phyloP scores from a whole-genome alignment of 2,113 vertebrate genomes.

The Otolemur garnettii region DNA sequence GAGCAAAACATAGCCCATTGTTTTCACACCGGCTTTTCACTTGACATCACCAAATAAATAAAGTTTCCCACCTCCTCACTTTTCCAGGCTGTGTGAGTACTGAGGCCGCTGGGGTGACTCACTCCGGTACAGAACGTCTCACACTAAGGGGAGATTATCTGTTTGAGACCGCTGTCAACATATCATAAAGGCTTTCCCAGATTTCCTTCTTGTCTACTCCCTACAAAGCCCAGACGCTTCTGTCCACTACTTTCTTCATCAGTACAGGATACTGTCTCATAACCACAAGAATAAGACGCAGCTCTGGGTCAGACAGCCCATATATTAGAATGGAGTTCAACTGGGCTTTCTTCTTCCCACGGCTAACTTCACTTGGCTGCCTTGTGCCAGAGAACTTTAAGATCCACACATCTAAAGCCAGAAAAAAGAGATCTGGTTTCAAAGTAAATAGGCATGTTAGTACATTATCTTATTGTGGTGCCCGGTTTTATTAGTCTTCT shows the following conservation, averaged over 20 bases:
- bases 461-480: conserved; percentile 44
- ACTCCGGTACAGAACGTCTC: neutral
- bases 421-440: conserved; percentile 54
- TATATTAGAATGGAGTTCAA: rapidly evolving
- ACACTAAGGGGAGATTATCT: neutral
- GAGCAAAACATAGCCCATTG: conserved; percentile 13
- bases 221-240: neutral
- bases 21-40: neutral
- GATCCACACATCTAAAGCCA: neutral
- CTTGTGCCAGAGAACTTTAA: neutral
- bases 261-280: neutral
- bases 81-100: neutral
- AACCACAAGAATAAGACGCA: neutral
- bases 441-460: conserved; percentile 48
- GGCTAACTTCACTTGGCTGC: neutral
- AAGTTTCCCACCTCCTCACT: neutral
- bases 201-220: neutral
- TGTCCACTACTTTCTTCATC: neutral
- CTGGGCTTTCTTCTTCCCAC: neutral
- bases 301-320: neutral
- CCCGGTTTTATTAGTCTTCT: conserved; percentile 47
- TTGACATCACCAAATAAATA: neutral
- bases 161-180: neutral
- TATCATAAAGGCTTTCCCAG: neutral
- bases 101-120: neutral